These are phyloP conservation scores for Miichthys miiuy DNA, from an alignment of 2,797 vertebrate genomes.

Conservation along the genomic window DNA sequence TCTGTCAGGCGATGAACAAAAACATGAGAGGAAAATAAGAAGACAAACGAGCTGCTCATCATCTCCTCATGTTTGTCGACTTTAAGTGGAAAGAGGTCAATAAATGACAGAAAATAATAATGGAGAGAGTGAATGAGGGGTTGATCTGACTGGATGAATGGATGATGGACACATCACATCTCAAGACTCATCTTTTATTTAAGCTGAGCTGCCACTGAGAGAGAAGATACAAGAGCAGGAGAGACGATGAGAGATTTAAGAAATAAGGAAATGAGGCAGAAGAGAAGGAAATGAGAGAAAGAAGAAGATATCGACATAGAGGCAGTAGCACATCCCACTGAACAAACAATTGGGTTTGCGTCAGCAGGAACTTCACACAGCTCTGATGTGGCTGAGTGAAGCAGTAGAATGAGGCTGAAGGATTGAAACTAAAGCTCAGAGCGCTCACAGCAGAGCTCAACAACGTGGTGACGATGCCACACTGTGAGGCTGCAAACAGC, in stretches of 20 bases:
- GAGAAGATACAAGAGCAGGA: neutral
- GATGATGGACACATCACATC: conserved; percentile 54
- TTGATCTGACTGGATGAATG: neutral
- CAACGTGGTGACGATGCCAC: too few species aligned
- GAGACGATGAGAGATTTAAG: too few species aligned
- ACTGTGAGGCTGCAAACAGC: too few species aligned
- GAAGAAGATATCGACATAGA: too few species aligned
- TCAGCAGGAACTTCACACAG: too few species aligned
- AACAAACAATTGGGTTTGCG: too few species aligned
- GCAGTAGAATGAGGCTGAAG: too few species aligned
- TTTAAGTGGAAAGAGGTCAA: neutral
- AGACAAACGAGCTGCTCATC: neutral
- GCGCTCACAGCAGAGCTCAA: too few species aligned
- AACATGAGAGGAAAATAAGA: neutral
- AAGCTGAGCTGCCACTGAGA: conserved; percentile 37
- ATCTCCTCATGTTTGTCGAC: neutral
- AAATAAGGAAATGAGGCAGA: neutral
- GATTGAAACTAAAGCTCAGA: too few species aligned
- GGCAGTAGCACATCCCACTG: too few species aligned
- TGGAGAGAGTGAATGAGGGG: neutral
- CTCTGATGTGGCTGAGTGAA: too few species aligned
- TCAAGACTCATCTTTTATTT: conserved; percentile 69
- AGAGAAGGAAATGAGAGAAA: neutral
- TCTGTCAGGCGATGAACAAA: neutral
- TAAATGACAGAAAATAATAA: neutral